Base-by-base conservation (phyloP, 2,888 invertebrate species). In the Ethmia dodecea region DNA sequence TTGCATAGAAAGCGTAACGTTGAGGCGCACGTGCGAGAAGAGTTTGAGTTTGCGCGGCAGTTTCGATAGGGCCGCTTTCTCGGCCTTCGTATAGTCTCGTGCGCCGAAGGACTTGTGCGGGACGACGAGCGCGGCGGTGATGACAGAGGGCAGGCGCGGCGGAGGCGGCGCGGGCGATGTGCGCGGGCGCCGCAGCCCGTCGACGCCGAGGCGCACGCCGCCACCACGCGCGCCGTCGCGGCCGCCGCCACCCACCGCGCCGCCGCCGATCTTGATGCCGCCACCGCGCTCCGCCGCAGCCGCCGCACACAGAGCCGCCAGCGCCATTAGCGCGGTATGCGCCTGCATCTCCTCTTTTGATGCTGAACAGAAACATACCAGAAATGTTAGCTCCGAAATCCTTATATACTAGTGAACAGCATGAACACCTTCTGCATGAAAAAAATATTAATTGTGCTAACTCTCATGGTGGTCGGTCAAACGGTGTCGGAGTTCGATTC, bases 31-130 rank as follows among this genome's bases (percentile, higher is more conserved):
- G 52, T 88, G 88, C 60, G 92, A 89, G 72, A 93, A 91, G 47
- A 92, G 86, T 62, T 88, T 90, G 45, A 93, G 83, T 74, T 90
- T 91, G 47, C 91, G 88, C 57, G 90, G 89, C 50, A 93, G 78
- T 55, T 86, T 88, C 42, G 88, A 84, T 53, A 92, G 89, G 25
- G 93, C 92, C 33, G 88, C 88, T 42, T 90, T 90, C 42, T 91
- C 90, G 37, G 92, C 92, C 61, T 90, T 91, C 37, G 89, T 90
- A 71, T 92, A 93, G 62, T 92, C 92, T 38, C 93, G 87, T 40
- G 89, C 89, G 46, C 92, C 92, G 68, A 94, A 94, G 47, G 90
- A 89, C 62, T 92, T 93, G 64, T 92, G 90, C 6, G 94, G 94
- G 52, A 94, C 90, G 47, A 94, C 90, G 66, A 94, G 88, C 28